These are phyloP conservation scores for Elysia chlorotica DNA, from an alignment of 1,140 invertebrate genomes.

Conservation along the genomic window DNA sequence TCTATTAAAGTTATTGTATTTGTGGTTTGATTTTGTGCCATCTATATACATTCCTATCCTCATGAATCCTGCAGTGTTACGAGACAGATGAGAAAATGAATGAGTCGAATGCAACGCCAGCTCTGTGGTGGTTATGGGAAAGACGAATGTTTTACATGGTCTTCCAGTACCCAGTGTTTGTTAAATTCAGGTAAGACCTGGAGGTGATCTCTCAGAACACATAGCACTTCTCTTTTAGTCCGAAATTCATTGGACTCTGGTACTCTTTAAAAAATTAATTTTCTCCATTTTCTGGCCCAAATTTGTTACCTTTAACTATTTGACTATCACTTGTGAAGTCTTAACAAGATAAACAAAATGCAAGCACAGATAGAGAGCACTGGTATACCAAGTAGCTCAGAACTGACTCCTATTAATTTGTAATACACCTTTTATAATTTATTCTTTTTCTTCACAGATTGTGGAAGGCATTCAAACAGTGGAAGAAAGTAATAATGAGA, in stretches of 20 bases:
- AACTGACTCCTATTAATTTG: too few relatives aligned
- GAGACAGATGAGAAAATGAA: slow-evolving; percentile 28
- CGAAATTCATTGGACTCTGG: too few relatives aligned
- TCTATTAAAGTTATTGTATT: background rate
- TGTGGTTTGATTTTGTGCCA: background rate
- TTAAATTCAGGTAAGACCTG: slow-evolving; percentile 56
- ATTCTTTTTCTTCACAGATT: slow-evolving; percentile 29
- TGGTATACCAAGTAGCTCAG: too few relatives aligned
- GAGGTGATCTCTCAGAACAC: too few relatives aligned
- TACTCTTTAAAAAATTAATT: too few relatives aligned
- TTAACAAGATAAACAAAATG: background rate
- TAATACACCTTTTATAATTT: too few relatives aligned
- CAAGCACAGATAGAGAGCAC: too few relatives aligned
- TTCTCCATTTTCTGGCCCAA: too few relatives aligned
- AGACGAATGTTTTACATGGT: slow-evolving; percentile 54
- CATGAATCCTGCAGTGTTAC: slow-evolving; percentile 24
- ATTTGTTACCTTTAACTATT: too few relatives aligned
- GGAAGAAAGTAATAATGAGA: slow-evolving; percentile 46
- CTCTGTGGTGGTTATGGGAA: slow-evolving; percentile 60
- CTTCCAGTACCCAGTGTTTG: slow-evolving; percentile 52
- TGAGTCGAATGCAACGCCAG: slow-evolving; percentile 47
- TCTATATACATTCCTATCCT: background rate
- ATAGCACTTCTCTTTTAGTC: too few relatives aligned
- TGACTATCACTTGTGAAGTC: background rate
- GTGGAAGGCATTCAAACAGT: slow-evolving; percentile 56